phyloP scores from a whole-genome alignment of 1,140 invertebrate species.

The Scaptomyza pallida region DNA sequence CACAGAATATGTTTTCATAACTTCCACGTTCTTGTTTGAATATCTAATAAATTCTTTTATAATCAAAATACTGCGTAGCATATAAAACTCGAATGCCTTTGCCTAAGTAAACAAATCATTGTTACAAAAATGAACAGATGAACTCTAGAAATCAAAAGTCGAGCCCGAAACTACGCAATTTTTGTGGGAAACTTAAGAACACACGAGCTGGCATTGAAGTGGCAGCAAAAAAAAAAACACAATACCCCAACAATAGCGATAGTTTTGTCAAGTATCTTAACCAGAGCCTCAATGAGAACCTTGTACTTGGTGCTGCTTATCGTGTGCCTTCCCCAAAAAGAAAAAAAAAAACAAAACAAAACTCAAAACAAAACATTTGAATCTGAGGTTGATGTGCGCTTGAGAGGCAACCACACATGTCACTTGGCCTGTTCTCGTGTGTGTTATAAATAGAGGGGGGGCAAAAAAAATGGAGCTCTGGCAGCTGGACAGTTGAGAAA shows the following conservation, averaged over 20 bases:
- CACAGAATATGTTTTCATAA: too few relatives aligned
- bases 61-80: neutral
- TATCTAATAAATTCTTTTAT: conserved; percentile 4
- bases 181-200: conserved; percentile 25
- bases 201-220: conserved; percentile 45
- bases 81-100: conserved; percentile 8
- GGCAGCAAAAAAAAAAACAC: neutral
- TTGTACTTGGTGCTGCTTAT: conserved; percentile 42
- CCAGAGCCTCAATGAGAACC: conserved; percentile 33
- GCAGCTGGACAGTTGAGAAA: conserved; percentile 21
- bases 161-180: conserved; percentile 29
- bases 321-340: conserved; percentile 15
- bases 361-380: conserved; percentile 25
- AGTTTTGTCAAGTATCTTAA: conserved; percentile 46
- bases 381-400: conserved; percentile 70
- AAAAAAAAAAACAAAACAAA: conserved; percentile 2
- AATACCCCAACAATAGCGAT: conserved; percentile 35
- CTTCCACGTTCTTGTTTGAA: neutral
- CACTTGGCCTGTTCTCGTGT: conserved; percentile 43
- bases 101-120: conserved; percentile 2
- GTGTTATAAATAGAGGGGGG: conserved; percentile 61
- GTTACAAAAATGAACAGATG: conserved; percentile 25
- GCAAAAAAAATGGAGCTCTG: neutral
- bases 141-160: conserved; percentile 19
- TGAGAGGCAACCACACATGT: conserved; percentile 39